Conservation (phyloP, 2,113 vertebrate genomes). For the Prunella himalayana region DNA sequence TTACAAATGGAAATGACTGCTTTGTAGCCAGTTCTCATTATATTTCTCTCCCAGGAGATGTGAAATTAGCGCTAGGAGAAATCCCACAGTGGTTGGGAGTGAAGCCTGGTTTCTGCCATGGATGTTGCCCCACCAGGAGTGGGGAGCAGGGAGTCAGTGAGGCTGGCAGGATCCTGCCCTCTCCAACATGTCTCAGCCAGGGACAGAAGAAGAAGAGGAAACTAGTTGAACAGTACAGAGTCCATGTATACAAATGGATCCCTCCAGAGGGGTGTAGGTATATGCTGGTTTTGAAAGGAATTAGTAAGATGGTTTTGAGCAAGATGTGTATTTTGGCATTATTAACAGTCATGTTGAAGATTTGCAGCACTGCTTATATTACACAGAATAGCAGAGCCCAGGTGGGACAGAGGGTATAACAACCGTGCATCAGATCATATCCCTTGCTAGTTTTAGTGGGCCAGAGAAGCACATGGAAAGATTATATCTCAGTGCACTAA, state of each 20-base stretch:
- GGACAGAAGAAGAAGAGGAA: background rate
- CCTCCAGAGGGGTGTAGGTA: background rate
- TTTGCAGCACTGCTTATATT: background rate
- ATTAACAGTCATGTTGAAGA: background rate
- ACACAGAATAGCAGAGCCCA: background rate
- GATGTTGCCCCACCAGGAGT: background rate
- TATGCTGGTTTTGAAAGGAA: background rate
- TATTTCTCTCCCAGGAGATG: background rate
- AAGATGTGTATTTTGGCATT: background rate
- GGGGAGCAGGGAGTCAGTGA: background rate
- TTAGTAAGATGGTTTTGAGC: background rate
- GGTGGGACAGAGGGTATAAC: background rate
- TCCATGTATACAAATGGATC: background rate
- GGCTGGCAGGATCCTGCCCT: background rate
- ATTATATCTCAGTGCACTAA: background rate
- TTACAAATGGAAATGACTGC: slow-evolving; percentile 53
- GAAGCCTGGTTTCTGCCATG: accelerated
- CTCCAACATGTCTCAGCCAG: background rate
- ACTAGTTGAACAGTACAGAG: background rate
- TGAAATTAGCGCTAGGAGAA: background rate
- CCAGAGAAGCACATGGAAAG: background rate
- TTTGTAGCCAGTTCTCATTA: background rate
- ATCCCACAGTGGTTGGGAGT: background rate
- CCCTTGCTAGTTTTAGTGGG: background rate
- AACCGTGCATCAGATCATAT: background rate